Evolutionary conservation across 1,140 invertebrate genomes (phyloP), one percentile per base, ranked within the genome.

Genomic region (Apolygus lucorum): DNA sequence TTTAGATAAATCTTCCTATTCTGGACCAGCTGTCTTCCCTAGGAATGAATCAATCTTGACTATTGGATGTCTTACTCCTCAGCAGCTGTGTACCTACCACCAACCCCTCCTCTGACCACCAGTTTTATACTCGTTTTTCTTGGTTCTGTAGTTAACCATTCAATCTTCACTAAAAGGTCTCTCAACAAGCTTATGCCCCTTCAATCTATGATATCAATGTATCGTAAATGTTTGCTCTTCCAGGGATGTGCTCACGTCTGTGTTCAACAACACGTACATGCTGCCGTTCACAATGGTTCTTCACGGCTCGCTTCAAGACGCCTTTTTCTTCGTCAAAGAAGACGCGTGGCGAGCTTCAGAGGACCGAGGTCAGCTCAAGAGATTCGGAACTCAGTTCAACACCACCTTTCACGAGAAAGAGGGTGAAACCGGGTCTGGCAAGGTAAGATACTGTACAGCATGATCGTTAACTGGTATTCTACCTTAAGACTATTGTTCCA

Each of bases 291-390:
- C 90, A 1, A 92, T 95, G 74, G 88, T 93, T 1, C 88, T 93
- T 13, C 92, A 95, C 78, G 92, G 89, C 62, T 88, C 88, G 1
- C 87, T 91, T 73, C 92, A 95, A 77, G 94, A 96, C 76, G 89
- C 92, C 13, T 96, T 97, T 79, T 96, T 95, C 79, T 97, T 98
- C 77, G 92, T 96, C 0, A 97, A 98, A 78, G 89, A 93, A 75
- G 90, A 95, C 70, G 87, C 88, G 0, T 92, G 91, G 87, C 86
- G 91, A 34, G 92, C 92, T 0, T 87, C 87, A 52, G 90, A 93
- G 74, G 95, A 98, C 77, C 86, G 90, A 71, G 89, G 88, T 67
- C 91, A 94, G 74, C 79, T 98, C 70, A 92, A 95, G 78, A 83
- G 91, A 21, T 84, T 95, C 69, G 92, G 93, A 73, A 90, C 92